phyloP scores from a whole-genome alignment of 2,888 invertebrate species.

The Apodemia hepburni region DNA sequence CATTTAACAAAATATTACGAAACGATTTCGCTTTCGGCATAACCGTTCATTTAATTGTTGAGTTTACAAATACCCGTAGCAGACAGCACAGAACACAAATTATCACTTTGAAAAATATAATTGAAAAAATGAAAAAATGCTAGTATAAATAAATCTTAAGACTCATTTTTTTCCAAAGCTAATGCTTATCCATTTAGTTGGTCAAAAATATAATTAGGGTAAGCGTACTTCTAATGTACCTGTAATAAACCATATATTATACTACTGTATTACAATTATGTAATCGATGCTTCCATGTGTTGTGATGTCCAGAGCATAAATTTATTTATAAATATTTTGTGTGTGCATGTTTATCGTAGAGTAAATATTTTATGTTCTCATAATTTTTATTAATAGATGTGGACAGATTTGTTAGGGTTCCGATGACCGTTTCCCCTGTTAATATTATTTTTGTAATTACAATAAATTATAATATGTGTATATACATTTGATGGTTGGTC shows the following conservation, averaged over 20 bases:
- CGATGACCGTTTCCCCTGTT: too few species aligned
- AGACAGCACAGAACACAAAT: too few species aligned
- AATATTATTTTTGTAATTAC: too few species aligned
- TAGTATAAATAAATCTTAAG: background rate
- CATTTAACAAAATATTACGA: too few species aligned
- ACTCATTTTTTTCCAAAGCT: background rate
- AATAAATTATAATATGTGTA: too few species aligned
- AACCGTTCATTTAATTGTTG: too few species aligned
- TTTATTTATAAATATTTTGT: constrained; percentile 13
- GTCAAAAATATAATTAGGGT: background rate
- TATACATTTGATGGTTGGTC: too few species aligned
- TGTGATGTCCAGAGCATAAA: constrained; percentile 22
- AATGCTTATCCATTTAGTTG: background rate
- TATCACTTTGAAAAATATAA: too few species aligned
- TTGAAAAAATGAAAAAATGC: background rate
- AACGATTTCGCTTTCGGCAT: too few species aligned
- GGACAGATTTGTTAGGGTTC: background rate
- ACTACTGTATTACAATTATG: background rate
- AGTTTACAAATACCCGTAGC: too few species aligned
- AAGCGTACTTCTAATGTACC: background rate
- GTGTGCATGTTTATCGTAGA: constrained; percentile 19
- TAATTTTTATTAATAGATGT: background rate
- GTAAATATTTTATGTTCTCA: constrained; percentile 4
- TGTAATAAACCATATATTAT: background rate
- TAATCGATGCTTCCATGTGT: constrained; percentile 20